Conservation (phyloP, 2,797 vertebrate genomes). For the Rhinatrema bivittatum region DNA sequence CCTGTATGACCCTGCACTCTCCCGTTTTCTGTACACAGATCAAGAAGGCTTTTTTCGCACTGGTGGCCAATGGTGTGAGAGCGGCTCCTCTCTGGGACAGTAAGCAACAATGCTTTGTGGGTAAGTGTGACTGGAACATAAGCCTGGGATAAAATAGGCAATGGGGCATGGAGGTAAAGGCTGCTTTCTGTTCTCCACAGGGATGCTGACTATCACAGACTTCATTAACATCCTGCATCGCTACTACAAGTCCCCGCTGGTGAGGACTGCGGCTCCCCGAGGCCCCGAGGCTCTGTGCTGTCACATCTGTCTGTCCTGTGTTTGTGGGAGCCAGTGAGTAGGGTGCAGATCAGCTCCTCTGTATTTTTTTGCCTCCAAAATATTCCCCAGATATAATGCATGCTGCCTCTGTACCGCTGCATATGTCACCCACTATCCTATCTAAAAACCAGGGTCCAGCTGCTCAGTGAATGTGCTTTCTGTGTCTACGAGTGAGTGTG, state of each 20-base stretch:
- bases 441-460: no score
- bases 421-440: no score
- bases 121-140: conserved; percentile 33
- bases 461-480: no score
- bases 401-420: no score
- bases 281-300: background rate
- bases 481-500: no score
- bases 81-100: conserved; percentile 67
- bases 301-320: background rate
- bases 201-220: conserved; percentile 97
- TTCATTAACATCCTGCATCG: conserved; percentile 97
- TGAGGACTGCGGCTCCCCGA: conserved; percentile 44
- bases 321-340: rapidly evolving
- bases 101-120: conserved; percentile 61
- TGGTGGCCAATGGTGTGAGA: conserved; percentile 63
- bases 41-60: conserved; percentile 66
- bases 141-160: no score
- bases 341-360: background rate
- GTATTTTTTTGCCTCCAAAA: no score
- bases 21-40: conserved; percentile 37
- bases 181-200: conserved; percentile 45
- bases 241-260: conserved; percentile 92
- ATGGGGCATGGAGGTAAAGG: no score
- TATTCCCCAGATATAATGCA: no score
- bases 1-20: background rate